Percentiles rank a stretch among this genome's conserved stretches.
Evolutionary conservation across 2,888 invertebrate species (phyloP).

Genomic region (Diarsia mendica): DNA sequence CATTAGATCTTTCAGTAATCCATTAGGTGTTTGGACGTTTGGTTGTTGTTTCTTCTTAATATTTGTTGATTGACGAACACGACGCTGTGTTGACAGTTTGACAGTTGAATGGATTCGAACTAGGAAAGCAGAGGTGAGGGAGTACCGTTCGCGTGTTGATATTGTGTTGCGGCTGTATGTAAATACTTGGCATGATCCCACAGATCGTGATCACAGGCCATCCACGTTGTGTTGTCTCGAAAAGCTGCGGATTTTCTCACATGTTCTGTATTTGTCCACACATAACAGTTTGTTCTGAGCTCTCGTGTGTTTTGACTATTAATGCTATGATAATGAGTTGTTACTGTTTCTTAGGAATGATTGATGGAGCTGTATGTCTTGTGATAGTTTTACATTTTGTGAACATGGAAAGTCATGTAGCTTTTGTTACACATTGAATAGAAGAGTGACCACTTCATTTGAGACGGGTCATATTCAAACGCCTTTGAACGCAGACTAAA

Average conservation of each 20-base stretch:
- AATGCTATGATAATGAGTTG: constrained; percentile 48
- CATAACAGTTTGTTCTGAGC: constrained; percentile 33
- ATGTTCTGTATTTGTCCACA: constrained; percentile 38
- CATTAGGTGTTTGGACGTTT: constrained; percentile 10
- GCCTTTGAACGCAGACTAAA: constrained; percentile 36
- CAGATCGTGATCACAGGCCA: constrained; percentile 44
- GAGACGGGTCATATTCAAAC: constrained; percentile 37
- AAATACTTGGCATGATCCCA: constrained; percentile 68
- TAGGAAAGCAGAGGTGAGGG: constrained; percentile 62
- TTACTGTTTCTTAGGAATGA: constrained; percentile 34
- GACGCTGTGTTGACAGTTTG: constrained; percentile 24
- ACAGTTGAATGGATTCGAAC: constrained; percentile 42
- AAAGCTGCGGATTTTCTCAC: constrained; percentile 56
- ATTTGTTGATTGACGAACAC: constrained; percentile 35
- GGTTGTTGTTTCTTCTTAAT: constrained; percentile 1
- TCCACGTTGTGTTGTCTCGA: constrained; percentile 35
- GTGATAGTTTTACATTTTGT: constrained; percentile 18
- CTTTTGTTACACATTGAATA: background rate
- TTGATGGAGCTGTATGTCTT: constrained; percentile 16
- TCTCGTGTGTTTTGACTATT: constrained; percentile 34
- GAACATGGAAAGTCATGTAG: background rate
- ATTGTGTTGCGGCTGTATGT: constrained; percentile 71
- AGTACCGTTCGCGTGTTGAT: constrained; percentile 68
- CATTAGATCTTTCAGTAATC: constrained; percentile 39
- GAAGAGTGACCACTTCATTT: constrained; percentile 9